Evolutionary conservation across 2,888 invertebrate genomes (phyloP), one percentile per base, ranked within the genome.

Genomic region (Drosophila emarginata): DNA sequence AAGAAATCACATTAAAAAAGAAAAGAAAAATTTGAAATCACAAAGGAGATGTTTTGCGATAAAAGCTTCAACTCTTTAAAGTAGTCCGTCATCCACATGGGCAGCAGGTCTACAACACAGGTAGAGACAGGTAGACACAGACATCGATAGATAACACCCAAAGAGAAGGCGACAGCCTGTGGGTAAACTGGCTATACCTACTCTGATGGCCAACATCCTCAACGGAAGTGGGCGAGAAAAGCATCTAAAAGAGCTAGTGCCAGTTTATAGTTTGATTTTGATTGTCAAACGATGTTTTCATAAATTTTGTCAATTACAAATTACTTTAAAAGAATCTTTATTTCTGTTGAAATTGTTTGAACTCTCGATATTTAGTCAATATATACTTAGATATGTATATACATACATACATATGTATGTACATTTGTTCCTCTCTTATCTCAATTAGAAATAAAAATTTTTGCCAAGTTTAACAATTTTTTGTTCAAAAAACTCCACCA

Each of bases 171-270:
- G 69, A 57, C 67, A 70, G 26, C 36, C 63, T 65, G 83, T 72
- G 73, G 77, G 71, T 40, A 74, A 79, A 67, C 61, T 28, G 65
- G 56, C 52, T 45, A 21, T 4, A 21, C 45, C 45, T 45, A 45
- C 45, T 59, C 36, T 67, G 53, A 67, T 70, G 67, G 62, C 39
- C 58, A 60, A 67, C 69, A 78, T 80, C 71, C 86, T 60, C 70
- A 80, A 50, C 87, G 87, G 88, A 83, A 88, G 77, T 84, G 79
- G 73, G 77, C 70, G 78, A 45, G 45, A 76, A 67, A 60, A 32
- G 66, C 60, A 39, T 59, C 52, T 64, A 40, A 57, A 62, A 18
- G 56, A 9, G 5, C 23, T 54, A 21, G 12, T 1, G 7, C 11
- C 18, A 9, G 14, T 7, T 40, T 40, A 9, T 45, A 32, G 1